Conservation (phyloP, 2,797 vertebrate species). For the Thunnus albacares region DNA sequence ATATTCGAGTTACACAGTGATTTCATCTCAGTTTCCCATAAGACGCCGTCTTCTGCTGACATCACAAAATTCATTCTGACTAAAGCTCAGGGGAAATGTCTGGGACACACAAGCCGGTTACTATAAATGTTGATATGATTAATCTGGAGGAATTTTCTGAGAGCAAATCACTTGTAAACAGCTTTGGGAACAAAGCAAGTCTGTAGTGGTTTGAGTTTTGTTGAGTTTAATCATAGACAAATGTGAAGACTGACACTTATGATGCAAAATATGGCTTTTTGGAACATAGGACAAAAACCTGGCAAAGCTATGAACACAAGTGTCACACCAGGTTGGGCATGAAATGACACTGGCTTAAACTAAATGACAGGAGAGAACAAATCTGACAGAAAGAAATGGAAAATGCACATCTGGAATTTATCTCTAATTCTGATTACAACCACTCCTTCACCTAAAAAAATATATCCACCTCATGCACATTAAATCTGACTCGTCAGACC, state of each 20-base stretch:
- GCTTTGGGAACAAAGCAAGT: slow-evolving; percentile 17
- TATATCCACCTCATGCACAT: not conserved
- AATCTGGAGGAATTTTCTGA: slow-evolving; percentile 29
- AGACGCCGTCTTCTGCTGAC: slow-evolving; percentile 51
- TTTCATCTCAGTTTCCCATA: slow-evolving; percentile 70
- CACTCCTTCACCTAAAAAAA: not conserved
- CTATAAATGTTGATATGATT: slow-evolving; percentile 48
- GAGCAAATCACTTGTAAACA: slow-evolving; percentile 26
- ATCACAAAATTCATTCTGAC: slow-evolving; percentile 36
- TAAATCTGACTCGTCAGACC: not conserved
- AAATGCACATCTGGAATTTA: slow-evolving; percentile 19
- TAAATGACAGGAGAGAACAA: not conserved
- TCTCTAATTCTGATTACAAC: not conserved
- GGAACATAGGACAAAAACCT: not conserved
- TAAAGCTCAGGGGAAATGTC: slow-evolving; percentile 38
- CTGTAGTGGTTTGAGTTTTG: slow-evolving; percentile 5
- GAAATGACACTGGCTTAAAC: not conserved
- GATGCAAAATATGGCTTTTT: not conserved
- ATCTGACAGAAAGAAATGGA: not conserved
- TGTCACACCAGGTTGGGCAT: not conserved
- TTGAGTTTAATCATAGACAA: slow-evolving; percentile 10
- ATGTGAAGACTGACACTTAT: not conserved
- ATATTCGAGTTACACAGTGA: slow-evolving; percentile 23
- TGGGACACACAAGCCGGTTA: slow-evolving; percentile 26
- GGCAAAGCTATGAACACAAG: not conserved